Base-by-base conservation (phyloP, 2,797 vertebrate species). In the Sciurus vulgaris region DNA sequence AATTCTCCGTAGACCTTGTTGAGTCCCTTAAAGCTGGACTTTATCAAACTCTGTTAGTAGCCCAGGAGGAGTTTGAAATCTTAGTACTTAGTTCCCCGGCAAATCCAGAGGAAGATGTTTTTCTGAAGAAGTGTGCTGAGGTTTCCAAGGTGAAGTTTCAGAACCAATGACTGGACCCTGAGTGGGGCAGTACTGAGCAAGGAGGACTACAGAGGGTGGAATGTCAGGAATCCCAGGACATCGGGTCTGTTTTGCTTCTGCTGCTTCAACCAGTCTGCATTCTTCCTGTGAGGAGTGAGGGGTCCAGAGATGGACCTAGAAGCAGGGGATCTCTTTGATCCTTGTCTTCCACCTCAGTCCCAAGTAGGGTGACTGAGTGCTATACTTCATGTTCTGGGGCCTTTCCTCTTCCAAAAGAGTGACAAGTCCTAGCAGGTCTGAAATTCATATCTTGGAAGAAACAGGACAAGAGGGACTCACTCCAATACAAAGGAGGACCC, bases 221-320 rank as follows among this genome's bases (percentile, higher is more conserved):
- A 85, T 92, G 77, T 51, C 8, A 76, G 88, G 85, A 86, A 83
- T 93, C 79, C 35, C n/a, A 15, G 44, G 89, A 47, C 59, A 11
- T 78, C 35, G 56, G 77, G 51, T 47, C 79, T 17, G 67, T 26
- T 30, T 8, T 22, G 18, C 35, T 1, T 83, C 76, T 72, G 82
- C 49, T 1, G 2, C 11, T 30, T 49, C 12, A 0, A 44, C 38
- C 61, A 49, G 51, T 47, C 10, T 0, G 8, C 38, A 11, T 83
- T 67, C 81, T 88, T 73, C 63, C 10, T 54, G 24, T 0, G 0
- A 41, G 54, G 49, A 20, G 51, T 0, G 4, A 3, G 33, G 47
- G 54, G 18, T 54, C 56, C 35, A 4, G 10, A 24, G 8, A 6
- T 1, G 2, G 65, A 61, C 54, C 47, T 38, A 59, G 74, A 44